These are phyloP conservation scores for Heliconius hortense DNA, from an alignment of 2,888 invertebrate genomes.

Conservation along the genomic window DNA sequence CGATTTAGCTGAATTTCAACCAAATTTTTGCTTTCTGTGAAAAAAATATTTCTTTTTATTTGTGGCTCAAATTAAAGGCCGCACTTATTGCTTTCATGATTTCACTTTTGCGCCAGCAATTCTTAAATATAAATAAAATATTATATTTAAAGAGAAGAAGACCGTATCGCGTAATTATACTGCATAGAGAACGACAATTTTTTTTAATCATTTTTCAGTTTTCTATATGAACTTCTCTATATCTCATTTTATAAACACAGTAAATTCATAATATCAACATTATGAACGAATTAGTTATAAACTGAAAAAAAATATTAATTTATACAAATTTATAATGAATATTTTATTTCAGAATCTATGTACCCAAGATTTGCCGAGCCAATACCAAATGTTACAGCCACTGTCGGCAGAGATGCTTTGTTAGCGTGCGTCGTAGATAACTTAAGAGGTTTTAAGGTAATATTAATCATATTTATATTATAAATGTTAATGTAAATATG, in stretches of 20 bases:
- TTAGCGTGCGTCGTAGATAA: conserved; percentile 95
- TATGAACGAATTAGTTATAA: neutral
- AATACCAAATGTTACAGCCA: conserved; percentile 94
- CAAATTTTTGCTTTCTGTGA: neutral
- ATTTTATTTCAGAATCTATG: conserved; percentile 82
- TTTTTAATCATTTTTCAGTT: neutral
- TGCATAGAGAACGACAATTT: neutral
- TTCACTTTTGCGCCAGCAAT: neutral
- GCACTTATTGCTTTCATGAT: neutral
- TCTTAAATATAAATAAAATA: neutral
- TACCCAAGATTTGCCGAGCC: conserved; percentile 93
- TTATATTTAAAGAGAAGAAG: neutral
- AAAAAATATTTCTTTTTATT: neutral
- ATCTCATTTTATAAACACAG: neutral
- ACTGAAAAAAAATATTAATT: neutral
- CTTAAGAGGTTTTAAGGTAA: conserved; percentile 92
- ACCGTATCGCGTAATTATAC: neutral
- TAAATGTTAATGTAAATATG: no score
- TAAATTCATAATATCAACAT: neutral
- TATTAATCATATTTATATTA: neutral
- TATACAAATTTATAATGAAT: conserved; percentile 20
- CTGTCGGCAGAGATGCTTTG: conserved; percentile 91
- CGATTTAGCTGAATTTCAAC: neutral
- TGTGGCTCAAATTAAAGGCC: neutral
- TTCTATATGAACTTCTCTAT: neutral